Evolutionary conservation across 2,888 invertebrate species (phyloP).

Genomic region (Tetramorium bicarinatum): DNA sequence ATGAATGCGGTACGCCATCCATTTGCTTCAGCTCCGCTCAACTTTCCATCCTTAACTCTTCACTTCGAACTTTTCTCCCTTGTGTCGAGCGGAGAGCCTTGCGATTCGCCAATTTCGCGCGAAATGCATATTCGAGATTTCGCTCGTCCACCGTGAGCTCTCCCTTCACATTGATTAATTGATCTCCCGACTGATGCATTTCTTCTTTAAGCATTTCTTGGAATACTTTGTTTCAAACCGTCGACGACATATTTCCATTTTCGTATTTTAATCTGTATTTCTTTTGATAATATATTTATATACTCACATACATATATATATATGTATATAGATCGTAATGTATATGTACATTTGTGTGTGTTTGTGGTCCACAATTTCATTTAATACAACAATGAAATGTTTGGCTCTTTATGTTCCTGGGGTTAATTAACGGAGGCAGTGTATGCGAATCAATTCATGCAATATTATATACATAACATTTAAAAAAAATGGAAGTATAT

Average conservation of each 20-base stretch:
- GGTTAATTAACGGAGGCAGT: neutral
- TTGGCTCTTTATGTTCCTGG: neutral
- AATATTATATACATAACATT: neutral
- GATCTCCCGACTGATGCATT: constrained; percentile 2
- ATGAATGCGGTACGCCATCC: constrained; percentile 47
- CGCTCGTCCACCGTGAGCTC: no score
- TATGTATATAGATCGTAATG: no score
- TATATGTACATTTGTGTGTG: neutral
- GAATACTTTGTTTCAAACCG: neutral
- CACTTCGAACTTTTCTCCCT: constrained; percentile 40
- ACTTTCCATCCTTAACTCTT: constrained; percentile 51
- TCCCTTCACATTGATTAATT: constrained; percentile 31
- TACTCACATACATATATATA: neutral
- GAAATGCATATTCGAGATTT: constrained; percentile 49
- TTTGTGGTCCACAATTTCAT: neutral
- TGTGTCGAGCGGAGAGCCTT: constrained; percentile 11
- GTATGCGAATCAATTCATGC: neutral
- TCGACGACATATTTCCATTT: neutral
- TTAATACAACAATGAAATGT: neutral
- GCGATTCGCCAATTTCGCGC: constrained; percentile 36
- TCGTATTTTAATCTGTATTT: neutral
- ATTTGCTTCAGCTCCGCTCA: constrained; percentile 45
- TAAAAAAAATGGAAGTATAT: neutral
- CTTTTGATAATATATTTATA: neutral
- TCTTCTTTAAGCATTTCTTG: neutral